Percentiles rank a stretch among this genome's conserved stretches.
These are phyloP conservation scores for Papilio xuthus DNA, from an alignment of 1,140 invertebrate genomes.

Conservation along the genomic window DNA sequence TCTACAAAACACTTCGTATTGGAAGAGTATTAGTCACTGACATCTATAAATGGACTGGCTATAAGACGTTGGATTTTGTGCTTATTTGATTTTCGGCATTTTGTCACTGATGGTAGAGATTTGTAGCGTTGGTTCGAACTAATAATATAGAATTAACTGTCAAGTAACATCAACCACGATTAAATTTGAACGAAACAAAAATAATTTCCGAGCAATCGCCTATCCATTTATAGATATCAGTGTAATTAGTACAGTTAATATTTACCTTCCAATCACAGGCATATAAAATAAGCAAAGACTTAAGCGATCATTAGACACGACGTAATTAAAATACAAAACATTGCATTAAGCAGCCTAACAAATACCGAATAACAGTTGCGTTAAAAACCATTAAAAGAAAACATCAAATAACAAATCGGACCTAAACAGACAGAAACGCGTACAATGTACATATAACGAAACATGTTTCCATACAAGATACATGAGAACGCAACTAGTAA, in stretches of 20 bases:
- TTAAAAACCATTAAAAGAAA: neutral
- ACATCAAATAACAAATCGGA: neutral
- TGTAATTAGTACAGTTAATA: no score
- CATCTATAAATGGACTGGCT: no score
- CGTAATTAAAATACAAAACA: neutral
- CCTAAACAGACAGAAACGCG: neutral
- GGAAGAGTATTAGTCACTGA: no score
- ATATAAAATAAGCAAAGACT: neutral
- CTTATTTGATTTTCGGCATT: no score
- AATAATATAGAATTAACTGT: no score
- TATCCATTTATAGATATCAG: no score
- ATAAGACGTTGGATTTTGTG: no score
- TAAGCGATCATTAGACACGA: neutral
- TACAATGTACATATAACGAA: slow-evolving; percentile 18
- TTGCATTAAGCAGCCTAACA: slow-evolving; percentile 5
- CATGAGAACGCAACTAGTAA: slow-evolving; percentile 11
- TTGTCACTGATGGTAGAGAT: no score
- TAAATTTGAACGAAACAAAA: no score
- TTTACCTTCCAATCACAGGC: neutral
- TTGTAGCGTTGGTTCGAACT: no score
- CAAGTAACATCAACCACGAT: no score
- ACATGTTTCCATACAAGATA: neutral
- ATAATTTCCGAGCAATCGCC: no score
- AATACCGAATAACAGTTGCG: neutral
- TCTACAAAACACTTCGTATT: neutral